Base-by-base conservation (phyloP, 2,113 vertebrate species). In the Nibea coibor region DNA sequence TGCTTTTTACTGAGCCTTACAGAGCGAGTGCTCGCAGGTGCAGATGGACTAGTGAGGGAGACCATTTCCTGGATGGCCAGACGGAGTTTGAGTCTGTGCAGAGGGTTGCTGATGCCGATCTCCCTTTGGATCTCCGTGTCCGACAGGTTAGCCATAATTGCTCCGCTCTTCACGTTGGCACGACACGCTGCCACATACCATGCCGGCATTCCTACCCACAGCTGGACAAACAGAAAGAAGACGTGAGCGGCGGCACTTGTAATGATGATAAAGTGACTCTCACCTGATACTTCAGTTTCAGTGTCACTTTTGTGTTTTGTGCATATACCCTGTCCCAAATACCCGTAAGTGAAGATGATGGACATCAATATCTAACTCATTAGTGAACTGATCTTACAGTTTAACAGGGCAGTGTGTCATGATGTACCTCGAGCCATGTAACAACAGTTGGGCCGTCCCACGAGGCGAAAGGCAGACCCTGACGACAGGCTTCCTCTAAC, bases 1-100 rank as follows among this genome's bases (percentile, higher is more conserved):
- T 11, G 28, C 15, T 72, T 0, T 42, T 26, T 24, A 51, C 50
- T 4, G 16, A 28, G 75, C 5, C 95, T 94, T 91, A 98, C 97
- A 42, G 96, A 97, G 87, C 97, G 96, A 0, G 97, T 97, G 85
- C 96, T 97, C 53, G 97, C 96, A 0, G 97, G 97, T 0, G 97
- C 97, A 0, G 97, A 98, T 1, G 97, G 97, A 5, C 97, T 97
- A 8, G 97, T 98, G 67, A 98, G 96, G 0, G 97, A 98, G 50
- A 98, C 97, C 97, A 98, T 98, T 93, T 98, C 97, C 93, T 98
- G 97, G 89, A 98, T 98, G 91, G 97, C 97, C 1, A 98, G 94
- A 16, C 97, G 96, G 14, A 98, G 96, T 82, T 98, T 98, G 72
- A 98, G 96, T 53, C 97, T 91, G 94, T 98, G 97, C 47, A 98